Evolutionary conservation across 2,888 invertebrate species (phyloP), one percentile per base, ranked within the genome.

Genomic region (Synergus itoensis): DNA sequence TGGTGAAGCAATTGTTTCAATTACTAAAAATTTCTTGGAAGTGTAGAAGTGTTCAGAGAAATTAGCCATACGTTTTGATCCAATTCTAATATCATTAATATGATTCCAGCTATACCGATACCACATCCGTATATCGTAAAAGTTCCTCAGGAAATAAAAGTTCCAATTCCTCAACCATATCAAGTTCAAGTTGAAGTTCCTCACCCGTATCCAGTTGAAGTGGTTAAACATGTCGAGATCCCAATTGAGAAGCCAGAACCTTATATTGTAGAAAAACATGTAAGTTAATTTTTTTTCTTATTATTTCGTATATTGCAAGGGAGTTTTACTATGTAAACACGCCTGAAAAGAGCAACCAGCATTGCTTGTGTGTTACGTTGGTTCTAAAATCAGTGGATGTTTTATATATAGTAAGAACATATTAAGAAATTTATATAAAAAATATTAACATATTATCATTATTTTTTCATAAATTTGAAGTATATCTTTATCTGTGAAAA

Each of bases 81-180:
- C 11, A 5, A 21, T 21, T 60, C 21, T 45, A 14, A 76, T 40
- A 7, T n/a, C 62, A 18, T 78, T 77, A 75, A 16, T n/a, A 41
- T 63, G 8, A 57, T 90, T 89, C 28, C 83, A 92, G 94, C 94
- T 3, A 94, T 94, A 88, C 93, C 93, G 79, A 94, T 94, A 65
- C 94, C 94, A 1, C 93, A 94, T 84, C 94, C 94, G 0, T 93
- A 93, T 21, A 93, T 94, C 0, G 93, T 94, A 0, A 93, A 93
- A 77, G 93, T 94, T 7, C 93, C 93, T 0, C 94, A 94, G 80
- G 92, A 92, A 76, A 94, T 94, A 28, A 92, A 92, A 83, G 92
- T 94, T 48, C 94, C 94, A 21, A 92, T 94, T 12, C 94, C 94
- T 0, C 94, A 94, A 81, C 94, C 94, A 21, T 94, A 94, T 90